phyloP scores from a whole-genome alignment of 2,113 vertebrate genomes.

The Sphaerodactylus townsendi region DNA sequence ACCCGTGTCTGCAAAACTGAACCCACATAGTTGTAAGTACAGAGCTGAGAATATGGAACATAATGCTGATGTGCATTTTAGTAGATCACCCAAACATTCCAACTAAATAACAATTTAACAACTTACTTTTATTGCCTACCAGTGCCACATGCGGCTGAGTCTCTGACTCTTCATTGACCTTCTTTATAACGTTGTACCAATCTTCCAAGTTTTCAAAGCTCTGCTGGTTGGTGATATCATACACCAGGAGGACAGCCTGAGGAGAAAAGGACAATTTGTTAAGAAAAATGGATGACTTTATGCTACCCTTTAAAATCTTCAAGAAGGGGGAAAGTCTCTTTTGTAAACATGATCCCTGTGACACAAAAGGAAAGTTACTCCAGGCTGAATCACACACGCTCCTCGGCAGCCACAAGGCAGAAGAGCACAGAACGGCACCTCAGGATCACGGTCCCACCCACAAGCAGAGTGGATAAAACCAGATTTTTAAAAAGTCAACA shows the following conservation, averaged over 20 bases:
- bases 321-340: neutral
- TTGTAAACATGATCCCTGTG: neutral
- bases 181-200: constrained; percentile 93
- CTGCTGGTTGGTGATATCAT: constrained; percentile 96
- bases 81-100: constrained; percentile 7
- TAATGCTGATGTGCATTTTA: constrained; percentile 16
- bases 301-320: neutral
- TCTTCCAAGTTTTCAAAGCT: constrained; percentile 99
- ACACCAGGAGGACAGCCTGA: constrained; percentile 95
- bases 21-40: neutral
- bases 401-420: neutral
- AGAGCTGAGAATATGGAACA: neutral
- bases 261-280: constrained; percentile 41
- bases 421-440: neutral
- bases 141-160: constrained; percentile 88
- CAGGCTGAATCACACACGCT: neutral
- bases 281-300: neutral
- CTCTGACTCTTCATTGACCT: constrained; percentile 91
- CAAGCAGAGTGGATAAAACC: too few relatives aligned
- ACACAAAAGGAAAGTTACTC: neutral
- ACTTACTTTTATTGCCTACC: constrained; percentile 99
- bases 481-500: too few relatives aligned
- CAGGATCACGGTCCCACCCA: neutral
- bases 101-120: constrained; percentile 20
- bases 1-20: neutral